phyloP scores from a whole-genome alignment of 2,888 invertebrate genomes.

The Deroplatys truncata region DNA sequence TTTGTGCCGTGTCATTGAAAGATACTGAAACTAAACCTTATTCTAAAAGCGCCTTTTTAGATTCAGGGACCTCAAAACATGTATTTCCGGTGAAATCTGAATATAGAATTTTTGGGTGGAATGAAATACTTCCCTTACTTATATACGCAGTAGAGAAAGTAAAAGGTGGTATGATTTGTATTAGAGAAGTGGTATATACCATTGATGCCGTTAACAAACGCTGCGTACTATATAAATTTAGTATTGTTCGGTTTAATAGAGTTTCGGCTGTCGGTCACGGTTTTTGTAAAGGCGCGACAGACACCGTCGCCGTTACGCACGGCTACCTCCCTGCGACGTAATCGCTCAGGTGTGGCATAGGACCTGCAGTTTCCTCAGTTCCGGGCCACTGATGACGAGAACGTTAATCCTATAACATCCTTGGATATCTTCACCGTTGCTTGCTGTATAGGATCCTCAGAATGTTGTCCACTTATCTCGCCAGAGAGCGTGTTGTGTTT shows the following conservation, averaged over 20 bases:
- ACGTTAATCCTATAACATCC: not conserved
- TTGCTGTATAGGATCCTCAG: not conserved
- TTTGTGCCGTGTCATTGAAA: too few relatives aligned
- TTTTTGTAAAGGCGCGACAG: not conserved
- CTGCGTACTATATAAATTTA: not conserved
- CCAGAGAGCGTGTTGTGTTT: too few relatives aligned
- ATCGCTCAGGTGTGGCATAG: not conserved
- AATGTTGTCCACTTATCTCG: not conserved
- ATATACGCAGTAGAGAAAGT: too few relatives aligned
- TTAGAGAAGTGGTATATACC: not conserved
- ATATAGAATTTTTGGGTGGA: too few relatives aligned
- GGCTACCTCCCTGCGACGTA: not conserved
- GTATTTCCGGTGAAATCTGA: too few relatives aligned
- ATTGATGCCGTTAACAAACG: not conserved
- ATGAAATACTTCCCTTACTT: too few relatives aligned
- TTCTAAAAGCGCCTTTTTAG: too few relatives aligned
- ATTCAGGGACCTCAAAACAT: too few relatives aligned
- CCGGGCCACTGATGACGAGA: not conserved
- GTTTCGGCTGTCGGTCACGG: not conserved
- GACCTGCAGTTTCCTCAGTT: not conserved
- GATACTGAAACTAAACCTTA: too few relatives aligned
- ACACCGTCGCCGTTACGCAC: not conserved
- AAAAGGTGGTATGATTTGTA: not conserved
- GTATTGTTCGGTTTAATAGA: not conserved
- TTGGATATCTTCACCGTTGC: not conserved